phyloP scores from a whole-genome alignment of 2,888 invertebrate species.

The Eupithecia abbreviata region DNA sequence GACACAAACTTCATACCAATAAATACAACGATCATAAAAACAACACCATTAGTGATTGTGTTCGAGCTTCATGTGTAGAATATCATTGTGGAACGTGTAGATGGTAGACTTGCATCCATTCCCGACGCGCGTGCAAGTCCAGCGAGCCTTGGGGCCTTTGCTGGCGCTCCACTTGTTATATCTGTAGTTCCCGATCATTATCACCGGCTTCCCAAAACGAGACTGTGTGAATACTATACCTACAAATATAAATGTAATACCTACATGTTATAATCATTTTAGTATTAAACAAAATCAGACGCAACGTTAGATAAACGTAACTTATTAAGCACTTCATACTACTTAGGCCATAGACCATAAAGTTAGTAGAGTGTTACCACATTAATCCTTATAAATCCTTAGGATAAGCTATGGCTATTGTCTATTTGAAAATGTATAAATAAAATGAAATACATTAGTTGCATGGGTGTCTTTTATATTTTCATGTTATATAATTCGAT shows the following conservation, averaged over 20 bases:
- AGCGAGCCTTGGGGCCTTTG: conserved; percentile 7
- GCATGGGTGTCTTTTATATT: not conserved
- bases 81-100: not conserved
- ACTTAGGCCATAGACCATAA: not conserved
- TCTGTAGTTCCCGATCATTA: conserved; percentile 1
- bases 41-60: not conserved
- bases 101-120: conserved; percentile 1
- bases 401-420: not conserved
- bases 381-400: not conserved
- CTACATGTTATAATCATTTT: not conserved
- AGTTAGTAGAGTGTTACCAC: not conserved
- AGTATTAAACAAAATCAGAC: not conserved
- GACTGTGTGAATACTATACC: not conserved
- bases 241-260: not conserved
- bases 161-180: conserved; percentile 4
- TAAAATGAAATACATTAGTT: not conserved
- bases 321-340: not conserved
- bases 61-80: not conserved
- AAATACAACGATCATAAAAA: too few species aligned
- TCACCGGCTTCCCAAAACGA: conserved; percentile 2
- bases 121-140: not conserved
- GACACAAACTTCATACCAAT: too few species aligned
- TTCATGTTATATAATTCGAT: too few species aligned
- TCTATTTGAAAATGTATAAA: not conserved
- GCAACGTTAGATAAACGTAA: not conserved